These are phyloP conservation scores for Lepilemur ruficaudatus DNA, from an alignment of 2,797 vertebrate species.

Conservation along the genomic window DNA sequence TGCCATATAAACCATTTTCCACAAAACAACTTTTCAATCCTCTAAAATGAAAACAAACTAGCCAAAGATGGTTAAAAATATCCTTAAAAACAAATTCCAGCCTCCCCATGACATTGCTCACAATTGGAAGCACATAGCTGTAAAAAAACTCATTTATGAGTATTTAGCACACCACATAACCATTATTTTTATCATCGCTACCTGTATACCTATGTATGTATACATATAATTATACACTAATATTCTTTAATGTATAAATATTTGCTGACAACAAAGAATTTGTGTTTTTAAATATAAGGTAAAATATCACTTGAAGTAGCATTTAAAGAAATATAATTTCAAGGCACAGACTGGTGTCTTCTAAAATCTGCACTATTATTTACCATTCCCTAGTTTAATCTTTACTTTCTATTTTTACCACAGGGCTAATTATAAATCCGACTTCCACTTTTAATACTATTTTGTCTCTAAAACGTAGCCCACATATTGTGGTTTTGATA, in stretches of 20 bases:
- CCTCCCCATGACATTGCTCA: background rate
- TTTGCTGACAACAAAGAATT: background rate
- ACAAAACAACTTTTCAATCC: background rate
- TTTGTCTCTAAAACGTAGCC: background rate
- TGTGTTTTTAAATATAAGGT: background rate
- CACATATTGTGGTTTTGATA: background rate
- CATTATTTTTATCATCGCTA: background rate
- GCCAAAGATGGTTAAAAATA: background rate
- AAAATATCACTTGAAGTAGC: background rate
- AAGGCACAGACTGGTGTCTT: background rate
- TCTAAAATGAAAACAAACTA: background rate
- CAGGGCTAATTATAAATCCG: background rate
- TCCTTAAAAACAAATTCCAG: background rate
- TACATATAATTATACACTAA: background rate
- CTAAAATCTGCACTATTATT: background rate
- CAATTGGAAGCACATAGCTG: background rate
- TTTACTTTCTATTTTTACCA: background rate
- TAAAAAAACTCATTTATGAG: background rate
- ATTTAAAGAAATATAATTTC: background rate
- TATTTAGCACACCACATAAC: background rate
- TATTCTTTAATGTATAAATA: background rate
- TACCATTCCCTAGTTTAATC: background rate
- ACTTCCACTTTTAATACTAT: background rate
- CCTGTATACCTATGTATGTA: background rate
- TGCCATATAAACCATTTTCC: background rate